These are phyloP conservation scores for Prunella himalayana DNA, from an alignment of 2,113 vertebrate species.

Conservation along the genomic window DNA sequence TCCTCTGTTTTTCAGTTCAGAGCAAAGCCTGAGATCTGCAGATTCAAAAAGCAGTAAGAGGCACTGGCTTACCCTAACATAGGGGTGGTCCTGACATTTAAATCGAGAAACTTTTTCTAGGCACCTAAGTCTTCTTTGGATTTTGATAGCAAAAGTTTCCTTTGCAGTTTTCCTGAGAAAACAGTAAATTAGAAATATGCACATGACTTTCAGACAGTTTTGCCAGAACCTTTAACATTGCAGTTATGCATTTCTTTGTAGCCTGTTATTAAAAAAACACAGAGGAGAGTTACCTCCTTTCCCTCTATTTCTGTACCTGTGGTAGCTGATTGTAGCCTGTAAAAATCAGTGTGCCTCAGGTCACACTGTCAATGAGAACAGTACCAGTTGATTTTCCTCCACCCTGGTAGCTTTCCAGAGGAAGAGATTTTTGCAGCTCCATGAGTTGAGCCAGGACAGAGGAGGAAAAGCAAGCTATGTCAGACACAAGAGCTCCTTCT, in stretches of 20 bases:
- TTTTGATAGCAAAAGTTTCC: not conserved
- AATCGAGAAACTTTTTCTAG: not conserved
- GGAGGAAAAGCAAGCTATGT: not conserved
- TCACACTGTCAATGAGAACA: not conserved
- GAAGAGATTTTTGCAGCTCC: not conserved
- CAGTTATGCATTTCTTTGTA: not conserved
- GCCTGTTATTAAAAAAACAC: not conserved
- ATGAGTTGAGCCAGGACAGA: not conserved
- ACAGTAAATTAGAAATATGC: not conserved
- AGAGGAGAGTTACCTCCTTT: not conserved
- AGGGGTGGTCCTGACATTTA: not conserved
- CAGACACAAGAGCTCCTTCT: not conserved
- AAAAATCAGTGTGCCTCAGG: not conserved
- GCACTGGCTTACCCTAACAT: fast-evolving
- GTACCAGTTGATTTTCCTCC: not conserved
- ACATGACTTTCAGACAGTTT: fast-evolving
- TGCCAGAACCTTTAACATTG: not conserved
- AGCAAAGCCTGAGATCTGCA: not conserved
- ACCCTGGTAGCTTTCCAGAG: not conserved
- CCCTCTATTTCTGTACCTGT: not conserved
- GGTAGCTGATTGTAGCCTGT: not conserved
- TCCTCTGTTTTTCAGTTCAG: not conserved
- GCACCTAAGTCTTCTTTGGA: not conserved
- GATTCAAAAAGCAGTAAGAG: not conserved
- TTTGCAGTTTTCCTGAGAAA: not conserved